phyloP scores from a whole-genome alignment of 2,888 invertebrate species.

The Cheilosia variabilis region DNA sequence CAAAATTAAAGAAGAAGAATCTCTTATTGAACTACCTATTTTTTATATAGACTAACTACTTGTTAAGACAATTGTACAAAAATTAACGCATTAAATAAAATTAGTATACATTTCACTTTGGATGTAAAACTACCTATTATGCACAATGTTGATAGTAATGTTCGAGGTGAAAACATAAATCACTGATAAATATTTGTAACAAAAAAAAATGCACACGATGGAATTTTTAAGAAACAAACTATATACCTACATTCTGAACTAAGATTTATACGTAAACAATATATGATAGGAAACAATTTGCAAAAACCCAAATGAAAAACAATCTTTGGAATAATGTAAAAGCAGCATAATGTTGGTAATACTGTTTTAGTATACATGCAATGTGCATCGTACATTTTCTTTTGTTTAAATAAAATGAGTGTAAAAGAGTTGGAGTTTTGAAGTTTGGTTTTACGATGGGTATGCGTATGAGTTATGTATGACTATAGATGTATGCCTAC shows the following conservation, averaged over 20 bases:
- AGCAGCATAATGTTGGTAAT: constrained; percentile 20
- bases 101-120: constrained; percentile 13
- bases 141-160: constrained; percentile 55
- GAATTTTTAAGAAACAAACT: constrained; percentile 25
- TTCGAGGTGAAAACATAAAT: constrained; percentile 24
- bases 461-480: too few species aligned
- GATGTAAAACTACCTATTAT: constrained; percentile 44
- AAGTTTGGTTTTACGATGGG: too few species aligned
- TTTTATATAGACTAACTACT: constrained; percentile 11
- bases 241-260: constrained; percentile 31
- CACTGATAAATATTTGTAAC: constrained; percentile 15
- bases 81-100: constrained; percentile 14
- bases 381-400: constrained; percentile 23
- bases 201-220: constrained; percentile 22
- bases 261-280: constrained; percentile 47
- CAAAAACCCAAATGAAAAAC: constrained; percentile 18
- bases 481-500: too few species aligned
- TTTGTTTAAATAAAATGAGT: constrained; percentile 69
- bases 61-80: constrained; percentile 68
- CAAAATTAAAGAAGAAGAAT: constrained; percentile 32
- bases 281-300: neutral
- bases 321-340: constrained; percentile 15
- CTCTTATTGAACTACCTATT: constrained; percentile 49
- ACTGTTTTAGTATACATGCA: constrained; percentile 22
- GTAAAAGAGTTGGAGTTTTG: constrained; percentile 38